Evolutionary conservation across 1,140 invertebrate genomes (phyloP).

Genomic region (Frieseomelitta varia): DNA sequence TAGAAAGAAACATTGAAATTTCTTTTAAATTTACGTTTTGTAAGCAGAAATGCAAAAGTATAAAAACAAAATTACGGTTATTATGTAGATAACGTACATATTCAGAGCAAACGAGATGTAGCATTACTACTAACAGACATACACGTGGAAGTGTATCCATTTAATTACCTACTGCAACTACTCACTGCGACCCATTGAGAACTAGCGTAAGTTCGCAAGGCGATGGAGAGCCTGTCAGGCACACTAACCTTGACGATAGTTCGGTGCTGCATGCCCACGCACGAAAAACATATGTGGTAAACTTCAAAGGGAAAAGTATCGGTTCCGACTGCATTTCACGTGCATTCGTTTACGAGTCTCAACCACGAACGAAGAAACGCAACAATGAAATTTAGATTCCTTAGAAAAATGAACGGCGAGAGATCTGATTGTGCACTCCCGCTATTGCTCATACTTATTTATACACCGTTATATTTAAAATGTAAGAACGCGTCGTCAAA

Average conservation of each 20-base stretch:
- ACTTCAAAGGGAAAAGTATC: conserved; percentile 59
- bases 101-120: background rate
- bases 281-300: conserved; percentile 68
- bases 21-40: background rate
- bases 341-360: conserved; percentile 20
- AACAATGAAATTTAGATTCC: conserved; percentile 2
- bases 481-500: conserved; percentile 74
- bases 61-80: background rate
- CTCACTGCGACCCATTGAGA: conserved; percentile 27
- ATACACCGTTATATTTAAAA: conserved; percentile 83
- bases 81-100: background rate
- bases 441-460: conserved; percentile 83
- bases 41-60: background rate
- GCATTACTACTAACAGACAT: background rate
- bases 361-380: conserved; percentile 39
- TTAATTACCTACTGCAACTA: conserved; percentile 32
- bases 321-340: conserved; percentile 55
- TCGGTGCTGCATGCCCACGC: conserved; percentile 68
- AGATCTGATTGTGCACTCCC: conserved; percentile 78
- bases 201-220: conserved; percentile 19
- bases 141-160: background rate
- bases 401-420: conserved; percentile 65
- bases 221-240: conserved; percentile 40
- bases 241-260: conserved; percentile 75
- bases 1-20: background rate